Evolutionary conservation across 1,140 invertebrate species (phyloP), one percentile per base, ranked within the genome.

Genomic region (Drosophila prosaltans): DNA sequence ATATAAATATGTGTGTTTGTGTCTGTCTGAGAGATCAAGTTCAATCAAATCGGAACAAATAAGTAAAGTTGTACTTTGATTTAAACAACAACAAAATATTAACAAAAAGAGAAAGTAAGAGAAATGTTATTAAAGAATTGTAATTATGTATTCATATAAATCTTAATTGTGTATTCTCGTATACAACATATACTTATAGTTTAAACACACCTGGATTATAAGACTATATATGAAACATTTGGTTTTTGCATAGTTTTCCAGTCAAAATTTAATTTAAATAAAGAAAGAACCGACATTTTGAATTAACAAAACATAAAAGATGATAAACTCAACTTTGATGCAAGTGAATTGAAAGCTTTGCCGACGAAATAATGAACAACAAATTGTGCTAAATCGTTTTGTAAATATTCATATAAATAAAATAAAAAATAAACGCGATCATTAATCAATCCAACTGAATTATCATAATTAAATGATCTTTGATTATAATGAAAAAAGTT

Each of bases 71-170:
- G 45, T 4, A 51, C 8, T 70, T 74, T 71, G 74, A 78, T 65
- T 70, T 40, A 21, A 62, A 57, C 45, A 2, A 8, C 45, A 24
- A n/a, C 41, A 48, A 51, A 51, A 51, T 9, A 26, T 2, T 3
- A 26, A 9, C 2, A 51, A 51, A 26, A 51, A 24, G 2, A 21
- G 21, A 51, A 51, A 51, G 24, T n/a, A 51, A 51, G 21, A 26
- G 64, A 45, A 57, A 69, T 80, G 83, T 83, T 43, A 55, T 43
- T 21, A 45, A 83, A 68, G 60, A 66, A 80, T 67, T 86, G 83
- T 88, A 86, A 86, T 89, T 86, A 80, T 85, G 65, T 88, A 88
- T 88, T 72, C 83, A 88, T 86, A 68, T 64, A 57, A 88, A 74
- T 39, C 21, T 28, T 69, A 72, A 54, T 39, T 83, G 72, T 71